A percentile compares a stretch with the other conserved stretches of the same genome.
Evolutionary conservation across 1,140 invertebrate genomes (phyloP).

Genomic region (Littorina saxatilis): DNA sequence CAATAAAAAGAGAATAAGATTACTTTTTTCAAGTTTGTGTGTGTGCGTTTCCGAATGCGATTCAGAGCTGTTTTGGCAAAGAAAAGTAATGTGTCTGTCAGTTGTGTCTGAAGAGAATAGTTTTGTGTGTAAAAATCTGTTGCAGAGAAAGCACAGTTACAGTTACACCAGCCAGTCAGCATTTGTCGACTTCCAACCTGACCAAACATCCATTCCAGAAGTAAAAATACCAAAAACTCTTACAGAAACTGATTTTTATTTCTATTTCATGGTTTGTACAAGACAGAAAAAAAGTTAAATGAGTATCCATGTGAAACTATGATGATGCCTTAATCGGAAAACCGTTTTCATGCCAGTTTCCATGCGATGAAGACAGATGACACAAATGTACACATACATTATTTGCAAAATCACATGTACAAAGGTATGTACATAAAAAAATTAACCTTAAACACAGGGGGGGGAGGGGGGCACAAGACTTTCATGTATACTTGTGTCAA

Average conservation of each 20-base stretch:
- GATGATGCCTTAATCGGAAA: not conserved
- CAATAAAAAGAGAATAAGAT: no score
- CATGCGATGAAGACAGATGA: not conserved
- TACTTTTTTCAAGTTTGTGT: no score
- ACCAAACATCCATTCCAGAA: no score
- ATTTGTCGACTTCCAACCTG: no score
- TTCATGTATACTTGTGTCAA: not conserved
- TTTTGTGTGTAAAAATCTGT: no score
- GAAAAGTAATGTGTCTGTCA: no score
- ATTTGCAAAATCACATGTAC: conserved; percentile 9
- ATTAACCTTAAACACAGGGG: not conserved
- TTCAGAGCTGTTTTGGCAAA: no score
- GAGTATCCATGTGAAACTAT: not conserved
- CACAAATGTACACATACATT: not conserved
- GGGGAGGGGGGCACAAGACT: not conserved
- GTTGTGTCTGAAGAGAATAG: no score
- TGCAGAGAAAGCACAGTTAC: no score
- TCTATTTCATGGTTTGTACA: conserved; percentile 10
- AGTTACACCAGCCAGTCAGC: no score
- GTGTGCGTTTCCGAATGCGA: no score
- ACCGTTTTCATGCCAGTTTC: not conserved
- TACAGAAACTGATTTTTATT: not conserved
- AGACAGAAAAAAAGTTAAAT: not conserved
- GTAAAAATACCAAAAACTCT: no score
- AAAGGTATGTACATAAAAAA: not conserved